Evolutionary conservation across 1,140 invertebrate genomes (phyloP), one percentile per base, ranked within the genome.

Genomic region (Tachypleus tridentatus): DNA sequence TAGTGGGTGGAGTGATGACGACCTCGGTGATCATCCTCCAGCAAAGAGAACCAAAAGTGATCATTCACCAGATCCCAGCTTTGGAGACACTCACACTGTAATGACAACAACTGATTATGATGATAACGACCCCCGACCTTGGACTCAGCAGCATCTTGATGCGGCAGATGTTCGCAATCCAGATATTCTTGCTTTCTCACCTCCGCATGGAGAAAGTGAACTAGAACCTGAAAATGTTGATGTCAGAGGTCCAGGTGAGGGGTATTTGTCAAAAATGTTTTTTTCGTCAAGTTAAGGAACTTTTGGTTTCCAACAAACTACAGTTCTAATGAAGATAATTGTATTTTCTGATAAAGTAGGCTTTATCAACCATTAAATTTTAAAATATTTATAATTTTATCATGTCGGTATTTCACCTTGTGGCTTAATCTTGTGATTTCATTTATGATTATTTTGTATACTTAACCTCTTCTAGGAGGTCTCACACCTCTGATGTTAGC

Each of bases 401-500:
- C 29, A 29, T 29, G 29, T 29, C 0, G 29, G 29, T 29, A 1
- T 29, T 29, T 29, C 2, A 29, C 29, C 29, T 29, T 29, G 29
- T 29, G 29, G 29, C 29, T 29, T 29, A 29, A 29, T 29, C 29
- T 29, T 29, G 29, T 29, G 29, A n/a, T 29, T 29, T 29, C 29
- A 59, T 59, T 59, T 48, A 9, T 29, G 29, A 29, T 29, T 29
- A 29, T 29, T 29, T 2, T 29, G 29, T 29, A 29, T 29, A 29
- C 29, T 29, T 29, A 29, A 29, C 29, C 29, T 29, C 29, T 29
- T 29, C 29, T 57, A 69, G 64, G 88, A 67, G 94, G 94, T 0
- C 87, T 95, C 78, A 98, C 94, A 0, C 93, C 94, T 0, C 80
- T 98, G 1, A 98, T 97, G 94, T 85, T 97, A 7, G 93, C 93